Evolutionary conservation across 2,888 invertebrate species (phyloP).

Genomic region (Trissonchulus sp.): DNA sequence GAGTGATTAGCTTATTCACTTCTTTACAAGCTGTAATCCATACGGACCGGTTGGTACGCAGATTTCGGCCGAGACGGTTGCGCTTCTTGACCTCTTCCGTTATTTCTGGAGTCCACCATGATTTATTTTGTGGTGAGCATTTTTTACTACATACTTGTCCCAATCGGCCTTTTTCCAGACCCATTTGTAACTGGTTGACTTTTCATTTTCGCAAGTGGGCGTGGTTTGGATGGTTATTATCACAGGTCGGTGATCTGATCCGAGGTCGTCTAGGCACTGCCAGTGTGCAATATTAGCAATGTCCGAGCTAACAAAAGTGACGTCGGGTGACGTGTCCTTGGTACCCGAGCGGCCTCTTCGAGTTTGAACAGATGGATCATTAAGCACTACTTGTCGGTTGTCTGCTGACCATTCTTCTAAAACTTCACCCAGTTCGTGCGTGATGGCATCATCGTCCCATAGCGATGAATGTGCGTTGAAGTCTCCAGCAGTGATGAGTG

Average conservation of each 20-base stretch:
- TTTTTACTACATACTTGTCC: no score
- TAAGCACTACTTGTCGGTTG: not conserved
- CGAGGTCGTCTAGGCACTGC: not conserved
- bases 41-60: no score
- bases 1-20: no score
- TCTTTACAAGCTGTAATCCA: no score
- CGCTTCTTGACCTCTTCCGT: no score
- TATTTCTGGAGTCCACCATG: no score
- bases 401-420: not conserved
- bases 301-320: not conserved
- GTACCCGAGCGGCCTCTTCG: not conserved
- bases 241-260: not conserved
- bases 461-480: not conserved
- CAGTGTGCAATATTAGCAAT: not conserved
- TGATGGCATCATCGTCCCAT: not conserved
- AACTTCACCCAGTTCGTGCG: not conserved
- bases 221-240: not conserved
- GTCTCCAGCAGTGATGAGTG: not conserved
- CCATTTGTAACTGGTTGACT: not conserved
- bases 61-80: no score
- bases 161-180: slow-evolving; percentile 16
- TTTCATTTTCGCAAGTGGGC: not conserved
- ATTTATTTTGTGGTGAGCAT: no score
- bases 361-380: not conserved
- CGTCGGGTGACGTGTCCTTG: not conserved